Conservation (phyloP, 2,888 invertebrate genomes). For the Mythimna pallens region DNA sequence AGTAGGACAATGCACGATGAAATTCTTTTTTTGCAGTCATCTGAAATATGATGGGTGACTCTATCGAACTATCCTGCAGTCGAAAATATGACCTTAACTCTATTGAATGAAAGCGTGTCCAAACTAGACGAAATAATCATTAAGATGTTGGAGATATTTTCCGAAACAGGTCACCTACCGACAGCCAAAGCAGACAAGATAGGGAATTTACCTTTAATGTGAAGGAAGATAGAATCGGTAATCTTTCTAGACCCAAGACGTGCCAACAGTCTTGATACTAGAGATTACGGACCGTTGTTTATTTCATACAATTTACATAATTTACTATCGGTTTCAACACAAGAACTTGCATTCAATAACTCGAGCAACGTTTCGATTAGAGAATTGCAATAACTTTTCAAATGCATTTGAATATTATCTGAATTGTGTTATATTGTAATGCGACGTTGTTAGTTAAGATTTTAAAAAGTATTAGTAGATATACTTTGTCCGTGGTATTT, state of each 20-base stretch:
- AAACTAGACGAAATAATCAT: background rate
- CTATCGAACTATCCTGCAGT: no score
- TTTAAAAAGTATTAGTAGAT: background rate
- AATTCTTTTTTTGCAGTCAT: no score
- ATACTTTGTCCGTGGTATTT: background rate
- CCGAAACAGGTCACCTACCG: background rate
- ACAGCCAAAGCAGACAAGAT: no score
- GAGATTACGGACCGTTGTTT: background rate
- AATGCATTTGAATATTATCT: background rate
- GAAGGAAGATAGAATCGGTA: background rate
- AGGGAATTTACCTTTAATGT: conserved; percentile 1
- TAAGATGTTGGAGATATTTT: background rate
- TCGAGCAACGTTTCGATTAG: background rate
- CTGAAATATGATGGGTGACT: no score
- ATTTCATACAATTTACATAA: conserved; percentile 1
- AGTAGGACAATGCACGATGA: no score
- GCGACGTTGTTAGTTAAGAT: background rate
- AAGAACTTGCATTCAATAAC: background rate
- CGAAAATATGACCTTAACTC: background rate
- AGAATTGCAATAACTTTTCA: background rate
- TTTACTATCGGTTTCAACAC: background rate
- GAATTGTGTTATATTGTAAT: background rate
- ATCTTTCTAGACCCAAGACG: background rate
- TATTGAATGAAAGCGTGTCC: background rate
- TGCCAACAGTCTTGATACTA: conserved; percentile 3